These are phyloP conservation scores for Chymomyza amoena DNA, from an alignment of 2,888 invertebrate genomes.

Conservation along the genomic window DNA sequence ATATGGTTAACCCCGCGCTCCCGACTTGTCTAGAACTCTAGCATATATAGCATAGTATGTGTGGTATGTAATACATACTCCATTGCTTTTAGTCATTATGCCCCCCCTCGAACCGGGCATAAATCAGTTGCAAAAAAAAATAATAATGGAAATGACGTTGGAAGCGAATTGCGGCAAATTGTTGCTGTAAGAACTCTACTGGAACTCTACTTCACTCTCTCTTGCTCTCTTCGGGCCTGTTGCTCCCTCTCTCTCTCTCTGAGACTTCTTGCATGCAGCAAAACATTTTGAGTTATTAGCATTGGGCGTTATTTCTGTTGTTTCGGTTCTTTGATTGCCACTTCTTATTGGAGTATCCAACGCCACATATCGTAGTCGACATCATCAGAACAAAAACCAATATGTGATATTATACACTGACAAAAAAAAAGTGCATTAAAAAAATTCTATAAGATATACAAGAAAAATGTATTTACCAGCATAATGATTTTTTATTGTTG, in stretches of 20 bases:
- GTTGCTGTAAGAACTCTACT: conserved; percentile 20
- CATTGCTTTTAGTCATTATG: conserved; percentile 65
- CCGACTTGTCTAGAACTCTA: conserved; percentile 26
- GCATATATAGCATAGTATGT: not conserved
- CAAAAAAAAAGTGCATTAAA: too few relatives aligned
- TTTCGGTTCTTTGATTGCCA: conserved; percentile 60
- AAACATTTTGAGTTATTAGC: conserved; percentile 46
- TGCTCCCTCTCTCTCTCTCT: not conserved
- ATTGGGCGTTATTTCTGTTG: conserved; percentile 33
- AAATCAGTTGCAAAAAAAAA: conserved; percentile 49
- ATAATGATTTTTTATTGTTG: too few relatives aligned
- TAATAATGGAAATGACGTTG: conserved; percentile 23
- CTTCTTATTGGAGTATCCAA: conserved; percentile 33
- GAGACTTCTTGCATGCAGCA: not conserved
- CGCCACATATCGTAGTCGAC: conserved; percentile 38
- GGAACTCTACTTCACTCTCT: conserved; percentile 7
- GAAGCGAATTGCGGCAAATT: conserved; percentile 21
- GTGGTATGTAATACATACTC: conserved; percentile 57
- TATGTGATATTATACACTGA: too few relatives aligned
- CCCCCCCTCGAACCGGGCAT: conserved; percentile 38
- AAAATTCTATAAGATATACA: too few relatives aligned
- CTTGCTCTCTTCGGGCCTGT: not conserved
- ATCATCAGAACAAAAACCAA: not conserved
- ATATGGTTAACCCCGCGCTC: conserved; percentile 11
- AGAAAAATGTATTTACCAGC: too few relatives aligned